These are phyloP conservation scores for Diplolepis rosae DNA, from an alignment of 2,888 invertebrate species.

Conservation along the genomic window DNA sequence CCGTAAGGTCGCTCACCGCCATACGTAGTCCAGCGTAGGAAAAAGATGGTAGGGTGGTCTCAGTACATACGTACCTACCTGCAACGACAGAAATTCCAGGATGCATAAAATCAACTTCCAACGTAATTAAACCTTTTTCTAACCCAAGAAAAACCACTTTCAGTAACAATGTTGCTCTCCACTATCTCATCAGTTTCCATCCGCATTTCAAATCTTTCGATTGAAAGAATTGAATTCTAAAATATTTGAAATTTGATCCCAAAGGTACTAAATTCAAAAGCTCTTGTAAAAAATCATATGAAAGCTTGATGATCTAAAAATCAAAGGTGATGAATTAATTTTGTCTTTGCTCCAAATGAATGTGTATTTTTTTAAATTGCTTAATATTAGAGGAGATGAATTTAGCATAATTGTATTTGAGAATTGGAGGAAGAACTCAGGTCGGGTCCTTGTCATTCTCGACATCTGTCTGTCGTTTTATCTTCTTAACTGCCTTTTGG, in stretches of 20 bases:
- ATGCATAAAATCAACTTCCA: slow-evolving; percentile 29
- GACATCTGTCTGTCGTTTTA: not conserved
- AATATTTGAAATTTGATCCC: not conserved
- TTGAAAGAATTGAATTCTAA: not conserved
- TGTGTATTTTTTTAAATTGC: not conserved
- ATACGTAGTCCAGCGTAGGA: slow-evolving; percentile 38
- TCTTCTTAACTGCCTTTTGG: slow-evolving; percentile 9
- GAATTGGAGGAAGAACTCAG: not conserved
- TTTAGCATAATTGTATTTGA: not conserved
- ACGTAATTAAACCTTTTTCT: slow-evolving; percentile 23
- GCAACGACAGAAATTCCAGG: slow-evolving; percentile 15
- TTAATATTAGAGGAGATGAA: not conserved
- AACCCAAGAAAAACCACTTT: not conserved
- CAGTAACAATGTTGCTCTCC: not conserved
- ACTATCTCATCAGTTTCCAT: not conserved
- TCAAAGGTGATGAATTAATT: no score
- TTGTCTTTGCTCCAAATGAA: no score
- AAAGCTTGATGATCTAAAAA: no score
- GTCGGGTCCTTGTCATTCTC: not conserved
- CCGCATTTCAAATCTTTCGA: not conserved
- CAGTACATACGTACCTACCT: slow-evolving; percentile 19
- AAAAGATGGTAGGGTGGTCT: slow-evolving; percentile 38
- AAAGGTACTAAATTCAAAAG: not conserved
- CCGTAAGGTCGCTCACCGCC: slow-evolving; percentile 54
- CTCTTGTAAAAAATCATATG: no score